Percentiles rank a stretch among this genome's conserved stretches.
These are phyloP conservation scores for Anas georgica DNA, from an alignment of 2,797 vertebrate species.

Conservation along the genomic window DNA sequence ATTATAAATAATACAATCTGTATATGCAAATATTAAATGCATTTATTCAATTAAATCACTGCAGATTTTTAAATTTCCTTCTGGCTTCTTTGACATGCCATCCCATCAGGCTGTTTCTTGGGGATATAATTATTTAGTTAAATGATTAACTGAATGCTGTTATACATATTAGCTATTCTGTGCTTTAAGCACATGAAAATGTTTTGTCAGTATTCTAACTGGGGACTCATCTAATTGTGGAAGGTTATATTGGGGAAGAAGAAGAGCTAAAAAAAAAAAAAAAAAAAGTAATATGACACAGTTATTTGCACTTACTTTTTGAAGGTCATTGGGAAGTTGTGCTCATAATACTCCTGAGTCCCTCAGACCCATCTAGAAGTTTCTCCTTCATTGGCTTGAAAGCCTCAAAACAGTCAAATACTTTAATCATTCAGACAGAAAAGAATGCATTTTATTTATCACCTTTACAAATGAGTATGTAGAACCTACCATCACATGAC, in stretches of 20 bases:
- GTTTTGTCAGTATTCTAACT: not conserved
- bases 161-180: constrained; percentile 10
- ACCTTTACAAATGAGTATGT: constrained; percentile 11
- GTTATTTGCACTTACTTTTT: not conserved
- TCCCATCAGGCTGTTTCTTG: constrained; percentile 38
- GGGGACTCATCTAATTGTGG: not conserved
- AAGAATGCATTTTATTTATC: not conserved
- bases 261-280: not conserved
- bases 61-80: constrained; percentile 54
- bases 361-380: not conserved
- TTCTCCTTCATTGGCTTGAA: not conserved
- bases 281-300: not conserved
- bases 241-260: not conserved
- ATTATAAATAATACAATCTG: constrained; percentile 69
- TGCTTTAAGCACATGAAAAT: constrained; percentile 24
- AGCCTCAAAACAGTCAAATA: not conserved
- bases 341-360: not conserved
- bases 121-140: constrained; percentile 64
- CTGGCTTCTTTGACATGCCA: constrained; percentile 36
- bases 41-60: constrained; percentile 62
- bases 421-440: not conserved
- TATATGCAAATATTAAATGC: constrained; percentile 65
- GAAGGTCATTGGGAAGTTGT: not conserved
- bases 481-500: not conserved
- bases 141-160: constrained; percentile 47